Base-by-base conservation (phyloP, 2,113 vertebrate species). In the Oostethus manadensis region DNA sequence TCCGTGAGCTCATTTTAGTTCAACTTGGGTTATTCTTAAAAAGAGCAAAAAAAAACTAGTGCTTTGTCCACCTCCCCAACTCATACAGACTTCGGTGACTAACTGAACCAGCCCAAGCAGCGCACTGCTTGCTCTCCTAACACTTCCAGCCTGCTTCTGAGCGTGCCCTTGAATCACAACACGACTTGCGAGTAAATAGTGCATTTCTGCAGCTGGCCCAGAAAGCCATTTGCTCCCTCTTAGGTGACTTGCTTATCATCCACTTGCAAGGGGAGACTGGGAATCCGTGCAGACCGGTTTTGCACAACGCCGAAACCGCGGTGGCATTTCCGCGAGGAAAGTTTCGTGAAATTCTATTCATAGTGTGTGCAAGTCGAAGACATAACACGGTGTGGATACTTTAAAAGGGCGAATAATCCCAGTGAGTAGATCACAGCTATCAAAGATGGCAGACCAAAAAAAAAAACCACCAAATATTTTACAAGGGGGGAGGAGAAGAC, bases 201-300 rank as follows among this genome's bases (percentile, higher is more conserved):
- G 9, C 2, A 10, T 38, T 38, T 38, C 23, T 26, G 2, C 35
- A 38, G 35, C 10, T 9, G 35, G 10, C 17, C 17, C n/a, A 55
- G 16, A 35, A 0, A n/a, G 33, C 14, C 33, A 50, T 23, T 9
- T 21, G 48, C 33, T 16, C 7, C 11, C 15, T 20, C 13, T 26
- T 26, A 10, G 45, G 22, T n/a, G 42, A 55, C 23, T 68, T 68
- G 65, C 71, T 85, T 77, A 72, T 73, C 67, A 62, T 16, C 23
- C 17, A 51, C 54, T 18, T 54, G 26, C 56, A 60, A 59, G 21
- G n/a, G 58, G 62, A 61, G 77, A 18, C 51, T 11, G 58, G 54
- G 68, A 70, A 75, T 76, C 79, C 73, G 60, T 71, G 43, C 79
- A 63, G 59, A 86, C 84, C 81, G 80, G 86, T 86, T 84, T 59